Conservation (phyloP, 2,113 vertebrate species). For the Chascanopsetta lugubris region DNA sequence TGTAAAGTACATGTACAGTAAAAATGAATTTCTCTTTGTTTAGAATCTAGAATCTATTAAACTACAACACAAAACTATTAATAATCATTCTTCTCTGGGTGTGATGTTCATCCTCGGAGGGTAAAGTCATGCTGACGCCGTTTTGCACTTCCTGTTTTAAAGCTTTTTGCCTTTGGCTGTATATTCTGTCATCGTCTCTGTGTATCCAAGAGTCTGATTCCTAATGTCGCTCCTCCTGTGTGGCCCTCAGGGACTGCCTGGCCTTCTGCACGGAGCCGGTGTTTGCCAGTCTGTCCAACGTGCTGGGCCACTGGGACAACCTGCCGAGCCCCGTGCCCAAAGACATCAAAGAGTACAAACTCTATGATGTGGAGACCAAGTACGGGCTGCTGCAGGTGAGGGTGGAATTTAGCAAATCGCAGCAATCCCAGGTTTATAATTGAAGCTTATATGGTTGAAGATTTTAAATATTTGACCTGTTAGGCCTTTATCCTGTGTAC, state of each 20-base stretch:
- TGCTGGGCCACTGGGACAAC: conserved; percentile 95
- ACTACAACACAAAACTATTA: too few species aligned
- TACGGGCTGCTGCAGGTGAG: conserved; percentile 97
- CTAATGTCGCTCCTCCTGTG: conserved; percentile 13
- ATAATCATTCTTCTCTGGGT: too few species aligned
- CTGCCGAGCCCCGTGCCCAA: conserved; percentile 89
- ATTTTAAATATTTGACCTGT: too few species aligned
- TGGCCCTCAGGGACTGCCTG: conserved; percentile 88
- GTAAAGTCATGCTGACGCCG: not conserved
- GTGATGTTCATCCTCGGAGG: conserved; percentile 14
- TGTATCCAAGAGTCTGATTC: not conserved
- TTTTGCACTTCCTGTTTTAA: not conserved
- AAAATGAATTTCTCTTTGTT: too few species aligned
- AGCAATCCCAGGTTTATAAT: too few species aligned
- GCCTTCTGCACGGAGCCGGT: conserved; percentile 99
- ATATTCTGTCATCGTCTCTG: not conserved
- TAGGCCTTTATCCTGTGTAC: too few species aligned
- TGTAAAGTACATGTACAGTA: too few species aligned
- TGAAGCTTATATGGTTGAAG: too few species aligned
- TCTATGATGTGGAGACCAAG: conserved; percentile 97
- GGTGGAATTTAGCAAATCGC: too few species aligned
- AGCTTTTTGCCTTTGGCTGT: not conserved
- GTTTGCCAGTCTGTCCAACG: conserved; percentile 95
- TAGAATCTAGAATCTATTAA: too few species aligned
- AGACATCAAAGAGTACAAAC: conserved; percentile 96